These are phyloP conservation scores for Centruroides vittatus DNA, from an alignment of 1,140 invertebrate species.

Conservation along the genomic window DNA sequence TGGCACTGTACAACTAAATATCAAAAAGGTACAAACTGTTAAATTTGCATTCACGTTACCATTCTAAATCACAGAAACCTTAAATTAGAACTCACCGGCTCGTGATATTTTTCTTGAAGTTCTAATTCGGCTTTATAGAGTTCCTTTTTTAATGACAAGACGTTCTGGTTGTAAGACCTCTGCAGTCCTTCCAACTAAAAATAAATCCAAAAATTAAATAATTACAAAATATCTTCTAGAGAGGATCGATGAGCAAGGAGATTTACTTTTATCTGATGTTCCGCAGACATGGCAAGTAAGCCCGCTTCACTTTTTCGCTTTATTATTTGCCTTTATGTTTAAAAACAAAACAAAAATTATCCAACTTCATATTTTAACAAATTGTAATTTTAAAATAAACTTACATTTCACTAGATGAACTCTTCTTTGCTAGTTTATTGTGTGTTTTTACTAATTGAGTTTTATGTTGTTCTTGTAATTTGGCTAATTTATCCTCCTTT, in stretches of 20 bases:
- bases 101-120: constrained; percentile 68
- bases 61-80: too few relatives aligned
- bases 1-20: constrained; percentile 34
- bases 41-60: too few relatives aligned
- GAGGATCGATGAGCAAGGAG: too few relatives aligned
- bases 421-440: constrained; percentile 23
- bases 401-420: constrained; percentile 16
- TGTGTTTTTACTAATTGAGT: constrained; percentile 21
- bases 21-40: neutral
- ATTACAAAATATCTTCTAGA: neutral
- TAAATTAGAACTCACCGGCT: constrained; percentile 32
- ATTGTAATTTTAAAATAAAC: constrained; percentile 1
- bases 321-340: constrained; percentile 8
- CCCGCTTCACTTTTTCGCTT: constrained; percentile 17
- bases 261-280: constrained; percentile 14
- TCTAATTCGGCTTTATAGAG: constrained; percentile 60
- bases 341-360: constrained; percentile 1
- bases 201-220: constrained; percentile 27
- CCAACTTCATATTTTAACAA: neutral
- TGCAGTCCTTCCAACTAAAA: constrained; percentile 29
- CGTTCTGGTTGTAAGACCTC: constrained; percentile 48
- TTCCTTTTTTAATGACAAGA: constrained; percentile 48
- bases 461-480: constrained; percentile 24
- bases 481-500: constrained; percentile 24
- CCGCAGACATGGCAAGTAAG: constrained; percentile 3